Evolutionary conservation across 2,113 vertebrate genomes (phyloP).

Genomic region (Antidorcas marsupialis): DNA sequence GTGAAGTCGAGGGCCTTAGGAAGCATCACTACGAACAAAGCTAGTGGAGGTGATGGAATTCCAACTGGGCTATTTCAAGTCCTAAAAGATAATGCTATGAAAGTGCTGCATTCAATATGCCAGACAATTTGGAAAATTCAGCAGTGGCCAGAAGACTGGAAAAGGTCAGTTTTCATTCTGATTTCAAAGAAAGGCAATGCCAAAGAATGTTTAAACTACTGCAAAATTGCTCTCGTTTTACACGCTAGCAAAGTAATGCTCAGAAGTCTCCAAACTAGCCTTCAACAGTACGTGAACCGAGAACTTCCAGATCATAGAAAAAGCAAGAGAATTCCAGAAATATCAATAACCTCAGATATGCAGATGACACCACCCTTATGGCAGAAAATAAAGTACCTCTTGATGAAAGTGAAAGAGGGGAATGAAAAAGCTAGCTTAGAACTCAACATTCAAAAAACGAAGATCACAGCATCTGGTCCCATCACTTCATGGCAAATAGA

Average conservation of each 20-base stretch:
- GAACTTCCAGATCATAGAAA: background rate
- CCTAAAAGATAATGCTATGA: background rate
- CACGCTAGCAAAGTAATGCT: background rate
- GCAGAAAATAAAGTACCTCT: background rate
- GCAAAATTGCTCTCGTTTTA: background rate
- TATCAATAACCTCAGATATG: background rate
- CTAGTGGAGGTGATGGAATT: background rate
- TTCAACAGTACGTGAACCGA: background rate
- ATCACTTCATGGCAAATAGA: background rate
- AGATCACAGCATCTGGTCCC: background rate
- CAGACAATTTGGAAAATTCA: background rate
- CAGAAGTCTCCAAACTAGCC: background rate
- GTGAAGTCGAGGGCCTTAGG: background rate
- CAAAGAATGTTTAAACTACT: background rate
- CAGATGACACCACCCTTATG: background rate
- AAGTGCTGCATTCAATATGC: background rate
- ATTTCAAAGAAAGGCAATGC: background rate
- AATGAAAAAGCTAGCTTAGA: background rate
- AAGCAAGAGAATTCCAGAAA: background rate
- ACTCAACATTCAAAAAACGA: background rate
- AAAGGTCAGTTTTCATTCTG: background rate
- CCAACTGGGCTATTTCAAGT: background rate
- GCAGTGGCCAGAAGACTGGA: background rate
- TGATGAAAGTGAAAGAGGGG: background rate
- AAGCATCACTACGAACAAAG: background rate